phyloP scores from a whole-genome alignment of 1,140 invertebrate genomes.

The Atta colombica region DNA sequence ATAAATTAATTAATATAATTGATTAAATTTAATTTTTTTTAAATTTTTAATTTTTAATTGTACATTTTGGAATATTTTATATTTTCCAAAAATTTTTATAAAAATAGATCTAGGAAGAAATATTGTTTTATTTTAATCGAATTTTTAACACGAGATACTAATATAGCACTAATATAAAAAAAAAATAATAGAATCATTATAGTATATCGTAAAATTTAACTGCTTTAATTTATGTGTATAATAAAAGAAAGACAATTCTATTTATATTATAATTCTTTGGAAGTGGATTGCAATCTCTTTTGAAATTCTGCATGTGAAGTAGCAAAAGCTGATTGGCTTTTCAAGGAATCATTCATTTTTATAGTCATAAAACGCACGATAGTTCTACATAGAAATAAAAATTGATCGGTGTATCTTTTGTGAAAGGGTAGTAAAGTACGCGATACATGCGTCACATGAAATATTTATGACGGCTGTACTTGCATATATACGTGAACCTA shows the following conservation, averaged over 20 bases:
- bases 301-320: not conserved
- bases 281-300: not conserved
- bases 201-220: not conserved
- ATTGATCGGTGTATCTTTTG: conserved; percentile 33
- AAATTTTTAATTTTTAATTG: not conserved
- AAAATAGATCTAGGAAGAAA: not conserved
- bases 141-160: not conserved
- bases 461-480: conserved; percentile 36
- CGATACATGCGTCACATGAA: conserved; percentile 11
- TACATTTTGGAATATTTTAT: not conserved
- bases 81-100: not conserved
- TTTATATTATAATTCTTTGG: not conserved
- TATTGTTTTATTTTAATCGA: not conserved
- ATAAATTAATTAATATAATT: too few relatives aligned
- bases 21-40: not conserved
- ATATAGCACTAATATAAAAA: not conserved
- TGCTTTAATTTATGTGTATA: not conserved
- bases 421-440: conserved; percentile 18
- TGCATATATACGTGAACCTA: not conserved
- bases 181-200: not conserved
- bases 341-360: conserved; percentile 28
- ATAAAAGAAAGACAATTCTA: not conserved
- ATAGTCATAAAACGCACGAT: conserved; percentile 7
- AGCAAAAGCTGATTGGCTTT: not conserved
- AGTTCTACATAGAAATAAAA: conserved; percentile 14